Evolutionary conservation across 2,888 invertebrate species (phyloP), one percentile per base, ranked within the genome.

Genomic region (Polietes domitor): DNA sequence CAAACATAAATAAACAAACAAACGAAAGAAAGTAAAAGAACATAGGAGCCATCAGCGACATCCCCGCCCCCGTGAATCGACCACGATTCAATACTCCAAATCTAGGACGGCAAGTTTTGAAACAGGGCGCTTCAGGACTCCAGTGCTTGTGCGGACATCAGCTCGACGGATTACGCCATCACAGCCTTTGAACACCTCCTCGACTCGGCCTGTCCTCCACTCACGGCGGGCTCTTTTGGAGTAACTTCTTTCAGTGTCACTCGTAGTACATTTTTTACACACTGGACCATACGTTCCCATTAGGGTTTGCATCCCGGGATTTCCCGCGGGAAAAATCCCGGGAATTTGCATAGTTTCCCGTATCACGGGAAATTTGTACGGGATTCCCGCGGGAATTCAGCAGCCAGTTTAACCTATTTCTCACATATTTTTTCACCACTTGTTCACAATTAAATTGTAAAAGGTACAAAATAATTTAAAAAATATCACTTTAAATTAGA

Each of bases 81-180:
- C 58, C 26, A 53, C n/a, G 73, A 73, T 58, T 73, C 73, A 73
- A 58, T 37, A 58, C 24, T 92, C 92, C 91, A 92, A 91, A 92
- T 86, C 91, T 91, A 91, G 91, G 28, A 61, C 58, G 24, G 26
- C 58, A 61, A 21, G 55, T 12, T 55, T 55, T 0, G 55, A 55
- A 1, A 55, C 55, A 24, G 55, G 15, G 58, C 58, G 58, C 28
- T 24, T 61, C 26, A 58, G 24, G 24, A 58, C 15, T 7, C 24
- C 58, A 58, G 26, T 58, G 7, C 5, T 6, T 15, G 58, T 58
- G 5, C 24, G 9, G 9, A 58, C 58, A 24, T 58, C 24, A 10
- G 58, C 24, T 24, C 58, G 58, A 32, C 58, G 58, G 12, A 58
- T 15, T 4, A 58, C 58, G 2, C 58, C 58, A 58, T 58, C 58